Evolutionary conservation across 2,888 invertebrate genomes (phyloP).

Genomic region (Sclerodermus sp.): DNA sequence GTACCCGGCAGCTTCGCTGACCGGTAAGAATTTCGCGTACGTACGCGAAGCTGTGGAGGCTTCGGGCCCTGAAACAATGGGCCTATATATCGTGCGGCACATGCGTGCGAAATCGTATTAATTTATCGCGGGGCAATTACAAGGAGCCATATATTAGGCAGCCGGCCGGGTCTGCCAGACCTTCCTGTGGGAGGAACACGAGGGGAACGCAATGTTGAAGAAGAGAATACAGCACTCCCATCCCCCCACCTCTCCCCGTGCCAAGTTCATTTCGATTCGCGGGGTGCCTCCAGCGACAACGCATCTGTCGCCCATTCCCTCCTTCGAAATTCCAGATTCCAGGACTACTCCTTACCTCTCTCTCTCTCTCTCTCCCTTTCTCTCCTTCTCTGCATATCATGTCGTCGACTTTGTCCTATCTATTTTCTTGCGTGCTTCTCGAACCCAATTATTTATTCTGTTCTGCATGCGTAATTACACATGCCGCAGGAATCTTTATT

Average conservation of each 20-base stretch:
- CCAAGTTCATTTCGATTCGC: conserved; percentile 32
- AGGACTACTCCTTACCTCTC: neutral
- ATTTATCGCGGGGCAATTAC: conserved; percentile 48
- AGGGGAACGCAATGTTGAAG: no score
- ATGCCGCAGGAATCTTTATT: no score
- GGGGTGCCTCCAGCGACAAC: conserved; percentile 28
- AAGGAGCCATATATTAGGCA: conserved; percentile 51
- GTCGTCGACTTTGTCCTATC: neutral
- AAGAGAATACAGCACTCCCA: neutral
- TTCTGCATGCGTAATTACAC: no score
- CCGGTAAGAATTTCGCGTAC: neutral
- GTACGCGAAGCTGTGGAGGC: neutral
- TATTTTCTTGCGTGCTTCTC: no score
- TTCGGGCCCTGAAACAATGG: conserved; percentile 39
- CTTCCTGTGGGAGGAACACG: conserved; percentile 10
- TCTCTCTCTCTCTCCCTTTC: conserved; percentile 3
- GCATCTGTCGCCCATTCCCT: conserved; percentile 23
- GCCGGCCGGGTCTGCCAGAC: conserved; percentile 22
- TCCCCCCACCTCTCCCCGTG: neutral
- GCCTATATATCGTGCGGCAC: conserved; percentile 45
- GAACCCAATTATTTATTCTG: no score
- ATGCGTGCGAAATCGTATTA: conserved; percentile 47
- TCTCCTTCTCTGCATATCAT: neutral
- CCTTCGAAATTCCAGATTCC: no score
- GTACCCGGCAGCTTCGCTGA: neutral